phyloP scores from a whole-genome alignment of 2,113 vertebrate genomes.

The Neomonachus schauinslandi region DNA sequence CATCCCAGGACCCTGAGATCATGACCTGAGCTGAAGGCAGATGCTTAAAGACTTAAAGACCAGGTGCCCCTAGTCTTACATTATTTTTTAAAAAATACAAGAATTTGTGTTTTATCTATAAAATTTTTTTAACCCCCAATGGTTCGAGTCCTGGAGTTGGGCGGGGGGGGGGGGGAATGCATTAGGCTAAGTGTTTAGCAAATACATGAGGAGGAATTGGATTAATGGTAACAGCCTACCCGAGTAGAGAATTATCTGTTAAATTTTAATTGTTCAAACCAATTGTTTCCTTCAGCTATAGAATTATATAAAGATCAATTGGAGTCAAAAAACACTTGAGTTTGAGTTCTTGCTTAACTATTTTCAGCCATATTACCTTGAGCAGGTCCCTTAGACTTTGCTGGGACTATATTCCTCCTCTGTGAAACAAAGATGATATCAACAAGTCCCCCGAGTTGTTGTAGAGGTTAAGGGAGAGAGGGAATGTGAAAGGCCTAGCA shows the following conservation, averaged over 20 bases:
- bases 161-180: background rate
- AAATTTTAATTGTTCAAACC: background rate
- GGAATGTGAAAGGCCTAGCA: background rate
- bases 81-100: background rate
- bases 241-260: background rate
- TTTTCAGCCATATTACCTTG: background rate
- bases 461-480: background rate
- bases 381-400: background rate
- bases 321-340: background rate
- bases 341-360: background rate
- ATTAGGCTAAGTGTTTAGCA: background rate
- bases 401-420: background rate
- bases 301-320: background rate
- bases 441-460: background rate
- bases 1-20: no score
- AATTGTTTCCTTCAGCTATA: slow-evolving; percentile 10
- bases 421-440: background rate
- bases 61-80: no score
- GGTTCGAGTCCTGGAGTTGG: background rate
- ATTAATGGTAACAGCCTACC: background rate
- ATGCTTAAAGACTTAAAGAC: no score
- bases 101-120: background rate
- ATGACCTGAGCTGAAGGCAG: no score
- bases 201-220: background rate
- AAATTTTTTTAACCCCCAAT: background rate